Evolutionary conservation across 2,888 invertebrate genomes (phyloP), one percentile per base, ranked within the genome.

Genomic region (Apodemia hepburni): DNA sequence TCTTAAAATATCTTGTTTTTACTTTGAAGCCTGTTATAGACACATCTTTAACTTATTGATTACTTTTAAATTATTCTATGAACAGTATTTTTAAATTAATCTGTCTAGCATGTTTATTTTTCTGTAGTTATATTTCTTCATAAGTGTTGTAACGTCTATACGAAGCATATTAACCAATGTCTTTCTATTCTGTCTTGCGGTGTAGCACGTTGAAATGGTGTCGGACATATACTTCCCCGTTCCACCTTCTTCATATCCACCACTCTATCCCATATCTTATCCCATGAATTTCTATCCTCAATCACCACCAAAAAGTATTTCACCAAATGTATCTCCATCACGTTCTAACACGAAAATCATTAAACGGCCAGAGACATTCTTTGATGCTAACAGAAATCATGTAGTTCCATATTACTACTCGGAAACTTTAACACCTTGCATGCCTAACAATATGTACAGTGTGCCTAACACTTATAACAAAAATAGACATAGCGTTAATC

Each of bases 181-280:
- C 77, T 89, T 89, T 89, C 85, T 89, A 81, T 91, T 87, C 87
- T 87, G 81, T 85, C 86, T 87, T 82, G 54, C 54, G 85, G 85
- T 91, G 89, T 93, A 94, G 95, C 95, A 93, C 87, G 92, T 93
- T 92, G 95, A 95, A 92, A 93, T 95, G 93, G 94, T 94, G 92
- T 94, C 95, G 92, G 95, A 95, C 88, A 93, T 95, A 82, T 95
- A 94, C 89, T 94, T 94, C 75, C 94, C 94, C 27, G 84, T 91
- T 69, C 87, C 90, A 27, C 85, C 87, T 58, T 87, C 89, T 68
- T 84, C 87, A 0, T 87, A 86, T 75, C 86, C 92, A 59, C 84
- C 89, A 74, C 84, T 87, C 73, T 84, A 89, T 72, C 90, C 84
- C 38, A 85, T 86, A 63, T 88, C 86, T 69, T 86, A 88, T 74